Conservation (phyloP, 2,113 vertebrate species). For the Elaphurus davidianus region DNA sequence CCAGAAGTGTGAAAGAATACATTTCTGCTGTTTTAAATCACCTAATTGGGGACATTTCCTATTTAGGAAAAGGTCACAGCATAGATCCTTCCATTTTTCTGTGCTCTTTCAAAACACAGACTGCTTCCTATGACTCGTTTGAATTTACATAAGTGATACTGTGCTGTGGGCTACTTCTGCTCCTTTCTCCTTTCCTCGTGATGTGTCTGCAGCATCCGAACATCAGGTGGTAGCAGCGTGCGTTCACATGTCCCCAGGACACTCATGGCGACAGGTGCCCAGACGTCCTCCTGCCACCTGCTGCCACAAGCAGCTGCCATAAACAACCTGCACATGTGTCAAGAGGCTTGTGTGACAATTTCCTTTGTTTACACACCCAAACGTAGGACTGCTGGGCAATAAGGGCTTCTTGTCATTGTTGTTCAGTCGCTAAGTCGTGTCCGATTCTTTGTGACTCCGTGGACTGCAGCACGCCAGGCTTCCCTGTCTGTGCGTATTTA, state of each 20-base stretch:
- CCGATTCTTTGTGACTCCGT: not conserved
- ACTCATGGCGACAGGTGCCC: rapidly evolving
- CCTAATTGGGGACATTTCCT: not conserved
- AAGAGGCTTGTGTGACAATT: not conserved
- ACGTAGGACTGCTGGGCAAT: not conserved
- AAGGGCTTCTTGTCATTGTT: not conserved
- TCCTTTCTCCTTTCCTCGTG: not conserved
- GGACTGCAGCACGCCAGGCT: not conserved
- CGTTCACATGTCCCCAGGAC: rapidly evolving
- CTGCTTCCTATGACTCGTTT: not conserved
- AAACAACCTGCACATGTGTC: not conserved
- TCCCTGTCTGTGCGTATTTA: not conserved
- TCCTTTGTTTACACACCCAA: not conserved
- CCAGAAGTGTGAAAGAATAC: not conserved
- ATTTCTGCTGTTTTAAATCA: not conserved
- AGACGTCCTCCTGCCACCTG: too few species aligned
- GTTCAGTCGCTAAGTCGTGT: not conserved
- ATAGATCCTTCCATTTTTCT: not conserved
- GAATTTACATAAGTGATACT: not conserved
- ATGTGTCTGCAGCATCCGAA: rapidly evolving
- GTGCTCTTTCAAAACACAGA: not conserved
- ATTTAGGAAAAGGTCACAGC: not conserved
- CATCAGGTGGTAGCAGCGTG: not conserved
- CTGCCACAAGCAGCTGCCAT: not conserved
- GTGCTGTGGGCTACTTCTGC: not conserved